Evolutionary conservation across 2,888 invertebrate genomes (phyloP).

Genomic region (Dasypolia templi): DNA sequence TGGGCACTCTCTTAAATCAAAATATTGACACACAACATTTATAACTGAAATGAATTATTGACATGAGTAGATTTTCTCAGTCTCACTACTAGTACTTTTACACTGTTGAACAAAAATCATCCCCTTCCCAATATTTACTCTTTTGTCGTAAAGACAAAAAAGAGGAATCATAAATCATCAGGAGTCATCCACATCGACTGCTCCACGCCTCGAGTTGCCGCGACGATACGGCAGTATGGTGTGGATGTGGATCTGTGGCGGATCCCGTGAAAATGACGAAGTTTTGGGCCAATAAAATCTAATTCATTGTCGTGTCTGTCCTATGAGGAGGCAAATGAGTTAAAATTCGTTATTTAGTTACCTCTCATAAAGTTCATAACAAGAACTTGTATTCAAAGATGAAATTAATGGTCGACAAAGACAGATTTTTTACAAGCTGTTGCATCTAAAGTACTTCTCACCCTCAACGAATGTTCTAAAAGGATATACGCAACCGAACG

Average conservation of each 20-base stretch:
- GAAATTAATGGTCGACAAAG: background rate
- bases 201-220: too few relatives aligned
- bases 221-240: too few relatives aligned
- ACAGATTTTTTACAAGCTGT: constrained; percentile 15
- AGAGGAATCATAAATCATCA: too few relatives aligned
- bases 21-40: too few relatives aligned
- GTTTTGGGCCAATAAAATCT: too few relatives aligned
- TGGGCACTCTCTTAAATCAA: too few relatives aligned
- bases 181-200: too few relatives aligned
- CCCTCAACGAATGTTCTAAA: constrained; percentile 66
- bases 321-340: background rate
- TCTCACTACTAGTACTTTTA: too few relatives aligned
- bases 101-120: background rate
- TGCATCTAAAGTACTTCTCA: constrained; percentile 15
- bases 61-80: background rate
- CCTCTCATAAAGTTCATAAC: background rate
- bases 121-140: background rate
- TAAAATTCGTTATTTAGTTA: background rate
- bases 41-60: too few relatives aligned
- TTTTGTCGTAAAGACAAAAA: background rate
- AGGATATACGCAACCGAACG: constrained; percentile 47
- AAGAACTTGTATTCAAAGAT: background rate
- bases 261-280: too few relatives aligned
- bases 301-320: too few relatives aligned
- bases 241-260: too few relatives aligned